Base-by-base conservation (phyloP, 2,113 vertebrate species). In the Lanius ludovicianus region DNA sequence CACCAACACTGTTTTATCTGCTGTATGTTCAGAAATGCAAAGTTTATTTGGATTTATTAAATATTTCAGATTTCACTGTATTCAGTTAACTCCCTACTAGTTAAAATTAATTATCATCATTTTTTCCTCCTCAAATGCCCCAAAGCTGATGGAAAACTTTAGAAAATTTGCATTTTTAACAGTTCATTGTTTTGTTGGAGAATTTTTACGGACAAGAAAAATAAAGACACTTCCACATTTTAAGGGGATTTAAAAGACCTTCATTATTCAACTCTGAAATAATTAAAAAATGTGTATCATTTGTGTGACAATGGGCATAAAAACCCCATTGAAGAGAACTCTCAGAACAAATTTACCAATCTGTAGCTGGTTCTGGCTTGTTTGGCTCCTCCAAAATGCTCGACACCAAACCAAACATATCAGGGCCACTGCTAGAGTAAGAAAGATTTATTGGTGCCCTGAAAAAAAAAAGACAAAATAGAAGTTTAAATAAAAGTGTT, bases 301-400 rank as follows among this genome's bases (percentile, higher is more conserved):
- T 37, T 7, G 11, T 24, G 33, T 47, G 49, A 81, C 30, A 63
- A 56, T 16, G 13, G 53, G 33, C 1, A 7, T 8, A 28, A 70
- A 85, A 13, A 25, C 1, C 7, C 37, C 37, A 37, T 37, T 37
- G 37, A 37, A 37, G 42, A 59, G 9, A 57, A 31, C 19, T 49
- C 19, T 49, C 16, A 77, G 30, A 74, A 49, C 33, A 91, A 84
- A 73, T 95, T 96, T n/a, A 98, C 98, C 98, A 98, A 8, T 98
- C 97, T 71, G 97, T 94, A 55, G 94, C 84, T n/a, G 94, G 62
- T 41, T 98, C 97, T 81, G 96, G 52, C 65, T 97, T 96, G 83
- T 79, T 96, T 71, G 97, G 93, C 60, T 98, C 97, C 64, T 98
- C 97, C 13, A 97, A 76, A 93, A 97, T 96, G 79, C 90, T 97